These are phyloP conservation scores for Conus ventricosus DNA, from an alignment of 1,140 invertebrate species.

Conservation along the genomic window DNA sequence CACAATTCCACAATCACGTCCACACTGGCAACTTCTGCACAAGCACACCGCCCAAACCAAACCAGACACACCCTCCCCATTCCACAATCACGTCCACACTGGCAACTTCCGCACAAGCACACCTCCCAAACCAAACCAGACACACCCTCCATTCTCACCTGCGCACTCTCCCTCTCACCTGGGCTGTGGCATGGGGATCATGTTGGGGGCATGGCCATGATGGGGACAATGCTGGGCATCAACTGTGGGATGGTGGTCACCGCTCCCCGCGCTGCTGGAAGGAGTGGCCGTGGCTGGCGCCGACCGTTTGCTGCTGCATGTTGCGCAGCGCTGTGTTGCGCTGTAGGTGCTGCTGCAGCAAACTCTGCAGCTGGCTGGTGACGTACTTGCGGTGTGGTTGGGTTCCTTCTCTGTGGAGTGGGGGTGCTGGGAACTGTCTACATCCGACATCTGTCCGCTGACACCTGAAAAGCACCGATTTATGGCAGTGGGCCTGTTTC, in stretches of 20 bases:
- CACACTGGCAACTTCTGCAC: too few species aligned
- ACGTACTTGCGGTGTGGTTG: constrained; percentile 31
- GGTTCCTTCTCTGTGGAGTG: constrained; percentile 50
- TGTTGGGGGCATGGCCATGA: constrained; percentile 42
- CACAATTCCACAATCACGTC: too few species aligned
- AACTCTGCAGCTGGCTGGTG: constrained; percentile 44
- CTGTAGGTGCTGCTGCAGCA: constrained; percentile 49
- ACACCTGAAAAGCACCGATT: constrained; percentile 12
- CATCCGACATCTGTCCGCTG: constrained; percentile 39
- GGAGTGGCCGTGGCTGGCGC: not conserved
- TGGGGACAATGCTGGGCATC: constrained; percentile 35
- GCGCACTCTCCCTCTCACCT: not conserved
- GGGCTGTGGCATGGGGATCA: constrained; percentile 26
- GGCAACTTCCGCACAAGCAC: too few species aligned
- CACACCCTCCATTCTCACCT: too few species aligned
- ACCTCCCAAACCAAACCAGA: too few species aligned
- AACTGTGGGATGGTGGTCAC: constrained; percentile 24
- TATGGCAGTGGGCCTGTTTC: too few species aligned
- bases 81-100: too few species aligned
- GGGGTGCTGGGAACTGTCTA: constrained; percentile 42
- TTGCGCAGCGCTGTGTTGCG: constrained; percentile 32
- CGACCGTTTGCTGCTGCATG: constrained; percentile 19
- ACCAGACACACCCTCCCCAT: too few species aligned
- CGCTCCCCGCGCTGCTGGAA: not conserved
- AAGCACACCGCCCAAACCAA: too few species aligned